A percentile compares a stretch with the other conserved stretches of the same genome.
phyloP scores from a whole-genome alignment of 2,113 vertebrate species.

The Sardina pilchardus region DNA sequence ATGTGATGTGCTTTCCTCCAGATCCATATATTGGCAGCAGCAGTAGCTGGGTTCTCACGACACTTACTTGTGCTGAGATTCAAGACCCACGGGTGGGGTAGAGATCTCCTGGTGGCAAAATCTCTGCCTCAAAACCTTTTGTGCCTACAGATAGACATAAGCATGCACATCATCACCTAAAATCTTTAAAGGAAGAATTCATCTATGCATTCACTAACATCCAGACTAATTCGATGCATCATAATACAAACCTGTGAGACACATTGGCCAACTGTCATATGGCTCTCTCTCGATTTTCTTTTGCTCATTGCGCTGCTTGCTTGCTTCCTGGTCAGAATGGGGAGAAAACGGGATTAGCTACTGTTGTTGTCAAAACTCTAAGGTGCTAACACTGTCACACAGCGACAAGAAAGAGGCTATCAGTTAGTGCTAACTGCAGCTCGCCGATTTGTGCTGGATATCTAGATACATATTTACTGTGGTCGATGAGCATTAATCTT shows the following conservation, averaged over 20 bases:
- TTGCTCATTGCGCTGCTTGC: constrained; percentile 69
- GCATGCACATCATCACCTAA: neutral
- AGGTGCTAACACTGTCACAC: neutral
- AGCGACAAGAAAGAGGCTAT: neutral
- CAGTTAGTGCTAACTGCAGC: neutral
- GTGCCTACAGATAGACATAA: constrained; percentile 69
- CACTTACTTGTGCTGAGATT: constrained; percentile 86
- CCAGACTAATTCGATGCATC: neutral
- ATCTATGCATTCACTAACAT: neutral
- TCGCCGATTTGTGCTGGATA: neutral
- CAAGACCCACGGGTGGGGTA: constrained; percentile 73
- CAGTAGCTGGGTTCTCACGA: neutral
- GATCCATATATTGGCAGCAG: too few species aligned
- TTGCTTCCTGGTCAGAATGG: neutral
- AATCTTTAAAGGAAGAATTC: neutral
- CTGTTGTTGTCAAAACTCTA: neutral
- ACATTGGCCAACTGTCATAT: constrained; percentile 67
- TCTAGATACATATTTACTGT: neutral
- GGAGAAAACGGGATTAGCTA: neutral
- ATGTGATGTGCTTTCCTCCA: too few species aligned
- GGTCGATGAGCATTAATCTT: neutral
- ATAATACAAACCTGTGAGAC: constrained; percentile 78
- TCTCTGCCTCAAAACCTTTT: constrained; percentile 81
- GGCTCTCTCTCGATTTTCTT: constrained; percentile 73
- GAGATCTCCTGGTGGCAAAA: constrained; percentile 74